Percentiles rank a stretch among this genome's conserved stretches.
phyloP scores from a whole-genome alignment of 2,797 vertebrate genomes.

The Tokudaia tokunoshimensis region DNA sequence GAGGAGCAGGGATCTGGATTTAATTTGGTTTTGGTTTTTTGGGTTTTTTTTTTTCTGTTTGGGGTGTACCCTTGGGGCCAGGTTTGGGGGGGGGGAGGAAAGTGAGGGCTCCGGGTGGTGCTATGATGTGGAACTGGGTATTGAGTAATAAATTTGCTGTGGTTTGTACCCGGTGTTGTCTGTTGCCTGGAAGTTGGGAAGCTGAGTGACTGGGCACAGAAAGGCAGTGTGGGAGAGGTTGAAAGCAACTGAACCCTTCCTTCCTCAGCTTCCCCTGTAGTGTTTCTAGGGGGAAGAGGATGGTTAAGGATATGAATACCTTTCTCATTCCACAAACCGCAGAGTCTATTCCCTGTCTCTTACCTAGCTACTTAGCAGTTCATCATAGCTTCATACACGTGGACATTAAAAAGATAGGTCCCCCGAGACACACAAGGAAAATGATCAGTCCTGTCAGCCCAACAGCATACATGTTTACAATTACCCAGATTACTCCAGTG shows the following conservation, averaged over 20 bases:
- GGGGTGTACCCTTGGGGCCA: constrained; percentile 73
- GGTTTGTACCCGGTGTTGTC: constrained; percentile 79
- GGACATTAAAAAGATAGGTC: neutral
- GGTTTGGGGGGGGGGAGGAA: constrained; percentile 44
- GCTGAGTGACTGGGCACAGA: neutral
- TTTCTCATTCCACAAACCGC: neutral
- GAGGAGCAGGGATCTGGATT: constrained; percentile 78
- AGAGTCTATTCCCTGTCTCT: neutral
- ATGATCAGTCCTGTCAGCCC: neutral
- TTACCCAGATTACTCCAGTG: neutral
- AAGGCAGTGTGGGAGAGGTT: neutral
- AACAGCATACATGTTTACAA: neutral
- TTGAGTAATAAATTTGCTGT: constrained; percentile 86
- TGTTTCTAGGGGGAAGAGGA: neutral
- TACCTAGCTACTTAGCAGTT: neutral
- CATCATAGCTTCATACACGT: neutral
- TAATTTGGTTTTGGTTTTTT: constrained; percentile 42
- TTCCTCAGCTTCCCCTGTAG: neutral
- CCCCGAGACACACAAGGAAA: neutral
- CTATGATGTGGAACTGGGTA: constrained; percentile 80
- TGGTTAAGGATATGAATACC: neutral
- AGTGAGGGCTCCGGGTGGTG: constrained; percentile 78
- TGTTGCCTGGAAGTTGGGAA: constrained; percentile 16
- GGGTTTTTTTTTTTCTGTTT: neutral
- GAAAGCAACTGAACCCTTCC: neutral